These are phyloP conservation scores for Kuschelorhynchus macadamiae DNA, from an alignment of 2,888 invertebrate genomes.

Conservation along the genomic window DNA sequence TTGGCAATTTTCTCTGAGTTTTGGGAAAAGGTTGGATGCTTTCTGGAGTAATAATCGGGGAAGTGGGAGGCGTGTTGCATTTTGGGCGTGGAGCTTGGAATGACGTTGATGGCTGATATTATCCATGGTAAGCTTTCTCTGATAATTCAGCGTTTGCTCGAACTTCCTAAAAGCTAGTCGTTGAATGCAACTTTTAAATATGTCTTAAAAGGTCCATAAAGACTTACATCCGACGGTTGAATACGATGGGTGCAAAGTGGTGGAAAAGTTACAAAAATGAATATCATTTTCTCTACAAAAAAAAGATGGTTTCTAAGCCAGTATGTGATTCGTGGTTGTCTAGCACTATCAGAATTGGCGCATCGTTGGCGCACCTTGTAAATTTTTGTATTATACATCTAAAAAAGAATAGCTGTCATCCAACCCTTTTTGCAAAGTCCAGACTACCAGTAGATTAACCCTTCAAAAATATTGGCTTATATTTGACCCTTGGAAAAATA, in stretches of 20 bases:
- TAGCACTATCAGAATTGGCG: slow-evolving; percentile 9
- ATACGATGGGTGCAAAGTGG: slow-evolving; percentile 10
- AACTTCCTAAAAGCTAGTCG: slow-evolving; percentile 11
- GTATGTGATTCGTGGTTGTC: slow-evolving; percentile 10
- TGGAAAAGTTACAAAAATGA: slow-evolving; percentile 17
- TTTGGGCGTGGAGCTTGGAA: neutral
- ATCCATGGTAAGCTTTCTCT: slow-evolving; percentile 8
- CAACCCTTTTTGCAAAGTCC: slow-evolving; percentile 17
- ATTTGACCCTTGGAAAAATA: slow-evolving; percentile 25
- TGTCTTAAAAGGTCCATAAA: slow-evolving; percentile 7
- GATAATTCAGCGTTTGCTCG: slow-evolving; percentile 6
- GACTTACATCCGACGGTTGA: slow-evolving; percentile 12
- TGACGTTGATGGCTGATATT: slow-evolving; percentile 2
- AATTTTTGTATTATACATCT: slow-evolving; percentile 13
- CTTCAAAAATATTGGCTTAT: slow-evolving; percentile 11
- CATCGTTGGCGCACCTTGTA: slow-evolving; percentile 13
- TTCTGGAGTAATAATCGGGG: slow-evolving; percentile 1
- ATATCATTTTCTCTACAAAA: slow-evolving; percentile 13
- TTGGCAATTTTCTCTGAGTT: neutral
- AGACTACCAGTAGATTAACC: slow-evolving; percentile 11
- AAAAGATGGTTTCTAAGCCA: slow-evolving; percentile 5
- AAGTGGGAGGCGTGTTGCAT: neutral
- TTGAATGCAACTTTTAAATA: slow-evolving; percentile 13
- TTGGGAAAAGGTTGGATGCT: slow-evolving; percentile 16
- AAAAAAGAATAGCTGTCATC: slow-evolving; percentile 12